Base-by-base conservation (phyloP, 2,113 vertebrate species). In the Trichomycterus rosablanca region DNA sequence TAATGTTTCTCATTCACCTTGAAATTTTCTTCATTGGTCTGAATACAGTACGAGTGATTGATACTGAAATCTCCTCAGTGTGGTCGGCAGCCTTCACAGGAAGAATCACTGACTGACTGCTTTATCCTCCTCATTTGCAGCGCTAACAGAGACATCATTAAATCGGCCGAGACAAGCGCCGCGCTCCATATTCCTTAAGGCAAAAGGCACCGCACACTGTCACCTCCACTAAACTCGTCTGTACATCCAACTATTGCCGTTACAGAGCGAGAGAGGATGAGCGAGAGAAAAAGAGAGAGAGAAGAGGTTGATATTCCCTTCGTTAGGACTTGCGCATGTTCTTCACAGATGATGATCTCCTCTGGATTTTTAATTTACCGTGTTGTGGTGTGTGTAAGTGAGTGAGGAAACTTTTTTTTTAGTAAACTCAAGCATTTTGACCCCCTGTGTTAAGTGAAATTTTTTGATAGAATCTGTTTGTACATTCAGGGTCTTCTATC, bases 311-410 rank as follows among this genome's bases (percentile, higher is more conserved):
- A 39, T 50, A 24, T 65, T 62, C 49, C 46, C 24, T 9, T 14
- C 16, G 45, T 52, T 48, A 52, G 73, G 55, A 68, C 53, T 68
- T 68, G 63, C 70, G 76, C 68, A 63, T 79, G 84, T 78, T 82
- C 78, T 84, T 86, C 81, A 80, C 84, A 86, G 78, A 81, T 85
- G 78, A 81, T 85, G 76, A 88, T 85, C 79, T 86, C 78, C 78
- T 76, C 78, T 78, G 80, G 81, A 80, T 81, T 83, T 86, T 78
- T 83, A 83, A 82, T 86, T 81, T 86, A 75, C 78, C 73, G 78
- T 59, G 57, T 61, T 43, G 71, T 66, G 63, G 59, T 56, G 73
- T 77, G 15, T 42, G 37, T 52, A 37, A 39, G 30, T n/a, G 18
- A 45, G 39, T 54, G 30, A 7, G 18, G 12, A 23, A 26, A 26